Evolutionary conservation across 2,888 invertebrate species (phyloP), one percentile per base, ranked within the genome.

Genomic region (Helleia helle): DNA sequence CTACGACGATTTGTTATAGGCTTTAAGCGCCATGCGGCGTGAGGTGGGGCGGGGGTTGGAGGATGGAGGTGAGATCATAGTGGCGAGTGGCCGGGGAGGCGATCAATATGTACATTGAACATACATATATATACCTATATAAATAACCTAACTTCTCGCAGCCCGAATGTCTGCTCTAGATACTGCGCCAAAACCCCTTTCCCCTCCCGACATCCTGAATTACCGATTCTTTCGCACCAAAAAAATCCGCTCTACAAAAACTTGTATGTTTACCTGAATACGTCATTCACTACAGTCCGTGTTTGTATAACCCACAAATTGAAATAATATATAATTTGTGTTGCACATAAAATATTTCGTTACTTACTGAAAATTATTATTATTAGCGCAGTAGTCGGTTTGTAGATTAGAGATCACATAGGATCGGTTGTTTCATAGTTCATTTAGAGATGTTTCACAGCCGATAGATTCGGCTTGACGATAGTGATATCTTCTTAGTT

Each of bases 81-180:
- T 83, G 83, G 81, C 80, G 81, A 81, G 83, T 80, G 76, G 79
- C 71, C 65, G 79, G 81, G 77, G 77, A 76, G 77, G 71, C 83
- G 83, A 84, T 84, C 83, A 80, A 84, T 84, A 83, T 81, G 83
- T 83, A 83, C 81, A 81, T 81, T 81, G 79, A 81, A 75, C 80
- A 73, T 80, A 81, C 71, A 77, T 81, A 81, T 71, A 70, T 71
- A 70, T 79, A 80, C 68, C 76, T 73, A 72, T 71, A 79, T 79
- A 81, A 74, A 77, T 77, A 80, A 72, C 79, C 80, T 76, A 75
- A 77, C 77, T 79, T 76, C 79, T 77, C 79, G 68, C 80, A 75
- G 79, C 79, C 76, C 79, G 68, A 77, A 72, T 79, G 81, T 80
- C 79, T 77, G 79, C 71, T 77, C 79, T 73, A 81, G 75, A 76